A percentile compares a stretch with the other conserved stretches of the same genome.
phyloP scores from a whole-genome alignment of 2,888 invertebrate genomes.

The Chloroclystis v-ata region DNA sequence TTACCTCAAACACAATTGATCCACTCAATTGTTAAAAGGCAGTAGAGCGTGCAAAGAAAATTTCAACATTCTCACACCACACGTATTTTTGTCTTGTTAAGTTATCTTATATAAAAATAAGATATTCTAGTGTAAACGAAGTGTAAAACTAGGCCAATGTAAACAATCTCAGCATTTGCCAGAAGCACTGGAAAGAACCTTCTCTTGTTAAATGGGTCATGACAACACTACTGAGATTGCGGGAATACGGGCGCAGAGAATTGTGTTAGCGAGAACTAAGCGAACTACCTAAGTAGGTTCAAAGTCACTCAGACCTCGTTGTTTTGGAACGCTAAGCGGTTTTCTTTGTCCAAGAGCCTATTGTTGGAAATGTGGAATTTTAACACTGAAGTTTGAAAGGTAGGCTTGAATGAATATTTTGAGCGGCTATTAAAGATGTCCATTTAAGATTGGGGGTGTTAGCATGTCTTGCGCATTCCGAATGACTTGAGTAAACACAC shows the following conservation, averaged over 20 bases:
- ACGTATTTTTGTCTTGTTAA: too few relatives aligned
- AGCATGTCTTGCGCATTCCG: too few relatives aligned
- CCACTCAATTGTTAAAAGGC: too few relatives aligned
- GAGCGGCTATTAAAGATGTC: neutral
- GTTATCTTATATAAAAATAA: too few relatives aligned
- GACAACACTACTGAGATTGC: constrained; percentile 19
- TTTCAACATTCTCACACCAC: too few relatives aligned
- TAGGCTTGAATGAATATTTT: neutral
- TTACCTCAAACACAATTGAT: too few relatives aligned
- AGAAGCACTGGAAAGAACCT: constrained; percentile 1
- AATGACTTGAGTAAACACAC: too few relatives aligned
- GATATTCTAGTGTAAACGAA: too few relatives aligned
- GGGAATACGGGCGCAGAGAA: constrained; percentile 16
- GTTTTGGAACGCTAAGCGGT: constrained; percentile 11
- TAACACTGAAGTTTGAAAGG: neutral
- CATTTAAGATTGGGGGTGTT: neutral
- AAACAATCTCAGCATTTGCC: constrained; percentile 4
- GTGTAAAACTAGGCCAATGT: constrained; percentile 10
- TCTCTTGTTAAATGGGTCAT: constrained; percentile 17
- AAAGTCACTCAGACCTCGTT: constrained; percentile 11
- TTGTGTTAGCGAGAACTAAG: constrained; percentile 11
- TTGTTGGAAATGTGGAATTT: neutral
- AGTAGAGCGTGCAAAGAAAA: too few relatives aligned
- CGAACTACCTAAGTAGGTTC: constrained; percentile 10
- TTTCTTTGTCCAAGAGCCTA: constrained; percentile 1